Evolutionary conservation across 2,113 vertebrate genomes (phyloP).

Genomic region (Pterocles orientalis): DNA sequence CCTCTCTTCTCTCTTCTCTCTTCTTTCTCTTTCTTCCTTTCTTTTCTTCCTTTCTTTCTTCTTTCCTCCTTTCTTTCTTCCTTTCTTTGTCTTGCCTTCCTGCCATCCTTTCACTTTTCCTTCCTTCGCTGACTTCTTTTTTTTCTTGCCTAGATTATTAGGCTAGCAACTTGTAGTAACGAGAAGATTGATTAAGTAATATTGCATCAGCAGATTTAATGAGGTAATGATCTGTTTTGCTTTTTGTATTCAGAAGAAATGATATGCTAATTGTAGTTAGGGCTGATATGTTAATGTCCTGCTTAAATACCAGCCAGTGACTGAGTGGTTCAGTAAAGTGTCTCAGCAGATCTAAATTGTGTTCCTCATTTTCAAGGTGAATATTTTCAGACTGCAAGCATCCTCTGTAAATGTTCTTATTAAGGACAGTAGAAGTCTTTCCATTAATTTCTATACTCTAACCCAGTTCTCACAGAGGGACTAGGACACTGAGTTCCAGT

Average conservation of each 20-base stretch:
- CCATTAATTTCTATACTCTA: background rate
- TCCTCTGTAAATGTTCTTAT: background rate
- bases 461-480: background rate
- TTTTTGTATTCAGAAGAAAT: slow-evolving; percentile 15
- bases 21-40: background rate
- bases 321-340: background rate
- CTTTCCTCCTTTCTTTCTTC: background rate
- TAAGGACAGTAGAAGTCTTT: background rate
- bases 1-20: no score
- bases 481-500: background rate
- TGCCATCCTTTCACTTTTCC: no score
- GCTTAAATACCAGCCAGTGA: slow-evolving; percentile 10
- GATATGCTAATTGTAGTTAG: background rate
- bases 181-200: slow-evolving; percentile 5
- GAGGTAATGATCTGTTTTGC: slow-evolving; percentile 41
- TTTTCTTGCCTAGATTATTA: background rate
- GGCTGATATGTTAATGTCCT: slow-evolving; percentile 11
- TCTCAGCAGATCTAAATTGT: background rate
- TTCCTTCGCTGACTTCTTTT: background rate
- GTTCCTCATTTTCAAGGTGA: background rate
- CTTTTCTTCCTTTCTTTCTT: no score
- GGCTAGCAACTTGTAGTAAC: background rate
- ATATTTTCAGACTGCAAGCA: background rate
- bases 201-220: slow-evolving; percentile 21
- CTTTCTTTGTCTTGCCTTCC: background rate